These are phyloP conservation scores for Indicator indicator DNA, from an alignment of 2,113 vertebrate species.

Conservation along the genomic window DNA sequence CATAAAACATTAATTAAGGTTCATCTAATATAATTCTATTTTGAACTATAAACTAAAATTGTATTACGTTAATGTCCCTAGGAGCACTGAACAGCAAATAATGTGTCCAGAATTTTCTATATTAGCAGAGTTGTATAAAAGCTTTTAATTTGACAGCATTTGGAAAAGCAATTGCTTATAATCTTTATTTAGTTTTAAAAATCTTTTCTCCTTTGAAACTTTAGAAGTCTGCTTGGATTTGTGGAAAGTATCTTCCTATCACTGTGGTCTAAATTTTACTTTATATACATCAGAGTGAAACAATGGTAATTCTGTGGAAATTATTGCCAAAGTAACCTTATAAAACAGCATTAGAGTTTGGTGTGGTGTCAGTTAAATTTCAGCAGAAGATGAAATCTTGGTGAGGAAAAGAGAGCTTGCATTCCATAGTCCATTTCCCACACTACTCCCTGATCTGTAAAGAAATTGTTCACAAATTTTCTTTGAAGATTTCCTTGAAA, in stretches of 20 bases:
- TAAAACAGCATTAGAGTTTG: background rate
- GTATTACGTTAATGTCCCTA: conserved; percentile 3
- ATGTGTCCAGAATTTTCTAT: background rate
- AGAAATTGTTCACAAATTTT: background rate
- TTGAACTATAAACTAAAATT: conserved; percentile 31
- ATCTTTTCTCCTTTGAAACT: background rate
- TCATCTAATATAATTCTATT: conserved; percentile 24
- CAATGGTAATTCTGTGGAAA: background rate
- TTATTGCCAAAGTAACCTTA: background rate
- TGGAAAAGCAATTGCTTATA: conserved; percentile 54
- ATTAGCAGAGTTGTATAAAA: conserved; percentile 52
- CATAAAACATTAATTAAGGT: conserved; percentile 43
- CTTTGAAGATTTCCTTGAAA: background rate
- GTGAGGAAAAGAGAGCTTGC: background rate
- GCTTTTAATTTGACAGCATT: conserved; percentile 46
- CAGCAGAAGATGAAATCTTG: background rate
- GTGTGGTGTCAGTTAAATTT: background rate
- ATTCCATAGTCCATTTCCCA: background rate
- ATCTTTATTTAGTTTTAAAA: conserved; percentile 34
- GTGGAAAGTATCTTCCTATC: background rate
- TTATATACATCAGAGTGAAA: background rate
- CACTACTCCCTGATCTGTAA: background rate
- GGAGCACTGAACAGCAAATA: background rate
- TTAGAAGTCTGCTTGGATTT: background rate
- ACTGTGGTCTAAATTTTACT: background rate